Evolutionary conservation across 2,888 invertebrate species (phyloP).

Genomic region (Platynereis dumerilii): DNA sequence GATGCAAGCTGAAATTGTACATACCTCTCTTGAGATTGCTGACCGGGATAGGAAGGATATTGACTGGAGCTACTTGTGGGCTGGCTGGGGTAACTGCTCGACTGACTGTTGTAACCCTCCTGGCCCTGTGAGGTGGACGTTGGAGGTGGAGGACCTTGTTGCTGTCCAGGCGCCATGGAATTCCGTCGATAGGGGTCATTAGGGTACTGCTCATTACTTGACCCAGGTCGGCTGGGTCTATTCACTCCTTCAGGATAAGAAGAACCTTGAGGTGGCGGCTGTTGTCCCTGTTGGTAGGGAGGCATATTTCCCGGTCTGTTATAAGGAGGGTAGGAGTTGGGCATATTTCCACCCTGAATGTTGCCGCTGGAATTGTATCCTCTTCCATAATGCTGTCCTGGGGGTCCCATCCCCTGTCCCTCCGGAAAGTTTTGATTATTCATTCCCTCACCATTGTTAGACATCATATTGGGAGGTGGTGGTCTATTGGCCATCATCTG

Average conservation of each 20-base stretch:
- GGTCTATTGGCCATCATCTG: slow-evolving; percentile 24
- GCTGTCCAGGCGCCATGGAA: slow-evolving; percentile 1
- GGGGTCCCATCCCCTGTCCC: not conserved
- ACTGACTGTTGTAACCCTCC: no score
- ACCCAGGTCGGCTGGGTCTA: not conserved
- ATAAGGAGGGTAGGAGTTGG: slow-evolving; percentile 6
- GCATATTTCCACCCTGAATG: not conserved
- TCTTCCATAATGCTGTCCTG: slow-evolving; percentile 7
- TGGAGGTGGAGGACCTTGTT: not conserved
- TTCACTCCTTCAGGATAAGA: slow-evolving; percentile 1
- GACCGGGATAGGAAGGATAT: slow-evolving; percentile 20
- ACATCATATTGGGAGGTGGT: not conserved
- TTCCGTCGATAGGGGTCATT: slow-evolving; percentile 23
- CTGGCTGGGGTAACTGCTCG: no score
- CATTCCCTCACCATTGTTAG: slow-evolving; percentile 10
- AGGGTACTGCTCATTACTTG: slow-evolving; percentile 16
- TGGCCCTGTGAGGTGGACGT: not conserved
- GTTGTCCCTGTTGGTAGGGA: not conserved
- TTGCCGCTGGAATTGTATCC: not conserved
- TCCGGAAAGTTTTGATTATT: slow-evolving; percentile 8
- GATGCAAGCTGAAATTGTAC: not conserved
- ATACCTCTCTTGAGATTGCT: slow-evolving; percentile 15
- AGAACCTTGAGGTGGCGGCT: slow-evolving; percentile 13
- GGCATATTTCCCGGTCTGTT: not conserved
- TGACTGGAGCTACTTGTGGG: not conserved